Evolutionary conservation across 2,113 vertebrate genomes (phyloP).

Genomic region (Coryphaenoides rupestris): DNA sequence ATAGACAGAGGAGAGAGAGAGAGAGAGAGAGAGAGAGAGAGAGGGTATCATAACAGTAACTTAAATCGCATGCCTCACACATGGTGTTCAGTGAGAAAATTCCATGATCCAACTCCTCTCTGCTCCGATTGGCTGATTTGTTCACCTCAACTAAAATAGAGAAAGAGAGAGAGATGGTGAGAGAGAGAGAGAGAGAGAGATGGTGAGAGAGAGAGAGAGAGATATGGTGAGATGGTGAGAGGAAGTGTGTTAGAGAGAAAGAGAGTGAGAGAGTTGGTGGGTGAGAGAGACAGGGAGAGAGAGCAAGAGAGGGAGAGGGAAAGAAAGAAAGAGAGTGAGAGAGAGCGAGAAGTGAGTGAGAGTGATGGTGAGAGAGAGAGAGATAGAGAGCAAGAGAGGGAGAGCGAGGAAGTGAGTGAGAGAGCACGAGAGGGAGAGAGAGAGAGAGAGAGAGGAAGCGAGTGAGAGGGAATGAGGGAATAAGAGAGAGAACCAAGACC

Average conservation of each 20-base stretch:
- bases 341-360: too few species aligned
- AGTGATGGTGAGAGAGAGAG: conserved; percentile 21
- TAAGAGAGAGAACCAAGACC: conserved; percentile 26
- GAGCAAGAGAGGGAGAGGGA: conserved; percentile 6
- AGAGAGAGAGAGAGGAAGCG: conserved; percentile 15
- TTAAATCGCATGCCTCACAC: too few species aligned
- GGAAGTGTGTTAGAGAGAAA: conserved; percentile 16
- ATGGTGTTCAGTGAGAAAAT: too few species aligned
- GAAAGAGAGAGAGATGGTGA: conserved; percentile 4
- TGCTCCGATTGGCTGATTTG: too few species aligned
- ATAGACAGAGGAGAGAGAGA: conserved; percentile 19
- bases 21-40: too few species aligned
- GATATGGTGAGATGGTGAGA: too few species aligned
- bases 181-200: conserved; percentile 27
- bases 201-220: conserved; percentile 9
- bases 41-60: too few species aligned
- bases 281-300: conserved; percentile 24
- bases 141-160: conserved; percentile 8
- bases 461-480: conserved; percentile 14
- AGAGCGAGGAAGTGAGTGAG: not conserved
- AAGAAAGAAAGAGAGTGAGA: conserved; percentile 13
- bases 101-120: too few species aligned
- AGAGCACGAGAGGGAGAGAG: conserved; percentile 18
- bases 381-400: conserved; percentile 22
- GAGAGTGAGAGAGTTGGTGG: conserved; percentile 33